Conservation (phyloP, 1,140 invertebrate species). For the Anthonomus grandis region DNA sequence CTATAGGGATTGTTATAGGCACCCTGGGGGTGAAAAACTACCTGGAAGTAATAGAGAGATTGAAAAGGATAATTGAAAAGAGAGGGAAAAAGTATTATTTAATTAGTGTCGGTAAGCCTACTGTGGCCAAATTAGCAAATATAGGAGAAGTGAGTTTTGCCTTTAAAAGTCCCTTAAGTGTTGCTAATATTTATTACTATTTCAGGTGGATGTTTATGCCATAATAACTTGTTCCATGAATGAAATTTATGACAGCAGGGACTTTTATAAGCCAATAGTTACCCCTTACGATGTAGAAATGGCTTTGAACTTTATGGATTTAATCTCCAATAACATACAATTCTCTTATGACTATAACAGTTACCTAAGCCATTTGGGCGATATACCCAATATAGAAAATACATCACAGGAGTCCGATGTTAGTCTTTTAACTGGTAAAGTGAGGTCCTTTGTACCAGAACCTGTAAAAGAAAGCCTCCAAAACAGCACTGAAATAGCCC, state of each 20-base stretch:
- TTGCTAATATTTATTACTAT: constrained; percentile 26
- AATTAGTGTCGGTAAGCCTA: constrained; percentile 90
- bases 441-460: constrained; percentile 51
- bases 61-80: constrained; percentile 69
- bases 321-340: constrained; percentile 34
- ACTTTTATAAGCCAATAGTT: constrained; percentile 86
- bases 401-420: constrained; percentile 53
- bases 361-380: constrained; percentile 42
- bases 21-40: constrained; percentile 83
- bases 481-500: constrained; percentile 38
- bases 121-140: constrained; percentile 89
- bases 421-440: constrained; percentile 65
- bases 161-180: not conserved
- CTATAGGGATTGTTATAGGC: constrained; percentile 84
- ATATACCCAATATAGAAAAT: constrained; percentile 32
- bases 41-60: constrained; percentile 67
- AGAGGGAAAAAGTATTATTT: constrained; percentile 84
- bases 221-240: constrained; percentile 88
- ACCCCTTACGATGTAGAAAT: constrained; percentile 92
- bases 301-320: constrained; percentile 72
- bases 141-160: constrained; percentile 71
- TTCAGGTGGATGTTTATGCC: constrained; percentile 85
- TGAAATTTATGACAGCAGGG: constrained; percentile 75
- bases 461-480: not conserved
- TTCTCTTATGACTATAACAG: constrained; percentile 53